phyloP scores from a whole-genome alignment of 2,797 vertebrate genomes.

The Scolopax rusticola region DNA sequence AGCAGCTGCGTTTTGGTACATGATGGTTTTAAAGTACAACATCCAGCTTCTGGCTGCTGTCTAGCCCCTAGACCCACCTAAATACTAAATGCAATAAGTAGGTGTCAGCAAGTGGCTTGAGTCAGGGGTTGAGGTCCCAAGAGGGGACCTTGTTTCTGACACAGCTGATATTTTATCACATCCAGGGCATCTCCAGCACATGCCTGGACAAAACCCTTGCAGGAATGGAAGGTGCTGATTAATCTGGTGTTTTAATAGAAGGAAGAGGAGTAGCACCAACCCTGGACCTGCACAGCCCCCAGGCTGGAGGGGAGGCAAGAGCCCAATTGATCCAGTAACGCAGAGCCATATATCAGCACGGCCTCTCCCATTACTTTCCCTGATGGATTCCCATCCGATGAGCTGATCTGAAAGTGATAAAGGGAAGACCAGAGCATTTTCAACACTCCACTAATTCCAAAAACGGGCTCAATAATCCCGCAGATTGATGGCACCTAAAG shows the following conservation, averaged over 20 bases:
- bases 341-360: constrained; percentile 32
- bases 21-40: background rate
- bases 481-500: constrained; percentile 69
- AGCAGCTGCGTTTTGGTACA: accelerated
- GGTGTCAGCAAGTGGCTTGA: background rate
- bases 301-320: background rate
- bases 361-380: constrained; percentile 60
- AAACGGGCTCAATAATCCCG: constrained; percentile 67
- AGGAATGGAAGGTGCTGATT: background rate
- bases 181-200: background rate
- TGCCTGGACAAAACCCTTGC: background rate
- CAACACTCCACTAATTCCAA: constrained; percentile 66
- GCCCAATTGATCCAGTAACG: constrained; percentile 32
- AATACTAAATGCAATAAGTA: background rate
- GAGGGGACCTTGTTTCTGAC: background rate
- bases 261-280: accelerated
- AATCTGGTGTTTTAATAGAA: background rate
- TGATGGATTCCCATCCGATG: constrained; percentile 64
- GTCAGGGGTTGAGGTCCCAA: background rate
- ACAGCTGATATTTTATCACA: background rate
- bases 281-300: background rate
- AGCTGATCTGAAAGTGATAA: constrained; percentile 68
- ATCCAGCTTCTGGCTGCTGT: background rate
- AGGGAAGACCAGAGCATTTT: constrained; percentile 46
- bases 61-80: background rate